These are phyloP conservation scores for Drosophila sordidula DNA, from an alignment of 2,888 invertebrate species.

Conservation along the genomic window DNA sequence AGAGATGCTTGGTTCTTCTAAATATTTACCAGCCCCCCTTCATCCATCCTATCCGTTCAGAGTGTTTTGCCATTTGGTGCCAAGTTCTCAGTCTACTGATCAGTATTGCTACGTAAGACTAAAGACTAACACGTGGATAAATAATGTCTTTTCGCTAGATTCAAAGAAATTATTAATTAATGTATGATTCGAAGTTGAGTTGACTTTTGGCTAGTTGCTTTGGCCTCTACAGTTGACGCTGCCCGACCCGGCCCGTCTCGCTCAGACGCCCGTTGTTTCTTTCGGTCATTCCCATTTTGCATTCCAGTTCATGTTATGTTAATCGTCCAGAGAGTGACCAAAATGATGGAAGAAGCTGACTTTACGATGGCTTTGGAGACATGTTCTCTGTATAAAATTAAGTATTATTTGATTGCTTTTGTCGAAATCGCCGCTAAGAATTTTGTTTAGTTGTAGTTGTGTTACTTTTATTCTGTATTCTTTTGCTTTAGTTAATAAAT, in stretches of 20 bases:
- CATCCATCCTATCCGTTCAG: too few species aligned
- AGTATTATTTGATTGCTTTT: constrained; percentile 72
- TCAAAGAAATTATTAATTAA: constrained; percentile 73
- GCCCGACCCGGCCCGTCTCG: constrained; percentile 1
- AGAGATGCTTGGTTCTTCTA: not conserved
- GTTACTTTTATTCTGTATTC: constrained; percentile 57
- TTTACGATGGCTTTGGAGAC: constrained; percentile 59
- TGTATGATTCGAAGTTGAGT: constrained; percentile 44
- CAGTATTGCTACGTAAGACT: not conserved
- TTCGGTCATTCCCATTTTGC: constrained; percentile 72
- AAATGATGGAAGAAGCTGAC: constrained; percentile 44
- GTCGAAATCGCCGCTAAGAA: constrained; percentile 57
- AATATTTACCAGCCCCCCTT: not conserved
- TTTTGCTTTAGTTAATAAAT: constrained; percentile 61
- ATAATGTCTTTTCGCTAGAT: constrained; percentile 63
- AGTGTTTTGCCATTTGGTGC: constrained; percentile 2
- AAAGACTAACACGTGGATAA: constrained; percentile 43
- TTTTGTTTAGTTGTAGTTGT: constrained; percentile 53
- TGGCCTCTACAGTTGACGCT: constrained; percentile 23
- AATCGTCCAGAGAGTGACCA: constrained; percentile 57
- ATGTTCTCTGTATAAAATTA: constrained; percentile 78
- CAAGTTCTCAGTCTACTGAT: not conserved
- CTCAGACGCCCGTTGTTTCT: constrained; percentile 20
- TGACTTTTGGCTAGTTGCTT: constrained; percentile 29
- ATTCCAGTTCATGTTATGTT: constrained; percentile 76